Evolutionary conservation across 2,888 invertebrate species (phyloP), one percentile per base, ranked within the genome.

Genomic region (Plebejus melissa): DNA sequence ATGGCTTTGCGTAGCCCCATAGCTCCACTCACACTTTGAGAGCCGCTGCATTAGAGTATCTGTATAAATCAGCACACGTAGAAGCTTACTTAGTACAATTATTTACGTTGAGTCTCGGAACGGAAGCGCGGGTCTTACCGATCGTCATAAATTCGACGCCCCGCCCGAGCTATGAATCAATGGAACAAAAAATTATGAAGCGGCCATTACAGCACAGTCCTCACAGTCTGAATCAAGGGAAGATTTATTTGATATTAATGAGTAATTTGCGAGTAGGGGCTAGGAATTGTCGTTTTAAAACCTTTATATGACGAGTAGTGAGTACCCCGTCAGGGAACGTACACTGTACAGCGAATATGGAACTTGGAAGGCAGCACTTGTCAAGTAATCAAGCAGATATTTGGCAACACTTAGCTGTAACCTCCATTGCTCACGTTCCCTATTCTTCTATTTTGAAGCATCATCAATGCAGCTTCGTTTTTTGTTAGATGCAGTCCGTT

Each of bases 101-200:
- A 86, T 86, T 87, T 86, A 85, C 82, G 82, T 85, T 82, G 81
- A 82, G 82, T 81, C 75, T 57, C 13, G 79, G 80, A 83, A 81
- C 80, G 79, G 83, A 81, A 80, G 81, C 81, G 82, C 54, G 80
- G 76, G 77, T 80, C 80, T 79, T 78, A 79, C 81, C 81, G 81
- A 82, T 83, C 83, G 87, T 87, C 89, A 87, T 89, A 89, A 89
- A 88, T 88, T 86, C 80, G 78, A 80, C 77, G 80, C 81, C 80
- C 82, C 83, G 86, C 84, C 85, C 84, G 83, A 79, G 78, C 83
- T 82, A 87, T 88, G 85, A 85, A 85, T 86, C 86, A 85, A 85
- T 85, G 77, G 85, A 75, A 82, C 81, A 83, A 78, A 80, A 81
- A 76, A 36, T 65, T n/a, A 54, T 80, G 79, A 86, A 86, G 85